Base-by-base conservation (phyloP, 2,888 invertebrate species). In the Pseudococcus longispinus region DNA sequence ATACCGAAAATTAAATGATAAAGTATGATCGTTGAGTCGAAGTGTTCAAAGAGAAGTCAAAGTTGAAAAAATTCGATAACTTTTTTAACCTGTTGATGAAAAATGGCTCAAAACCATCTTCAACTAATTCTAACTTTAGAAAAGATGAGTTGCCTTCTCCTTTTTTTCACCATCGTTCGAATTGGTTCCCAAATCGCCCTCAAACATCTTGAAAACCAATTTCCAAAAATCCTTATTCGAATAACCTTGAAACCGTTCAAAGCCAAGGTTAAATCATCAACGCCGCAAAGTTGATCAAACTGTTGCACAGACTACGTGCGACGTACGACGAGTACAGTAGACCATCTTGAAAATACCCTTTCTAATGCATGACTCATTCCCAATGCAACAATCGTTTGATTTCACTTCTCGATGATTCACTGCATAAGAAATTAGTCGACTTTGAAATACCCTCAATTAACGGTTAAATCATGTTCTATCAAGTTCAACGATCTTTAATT, bases 371-470 rank as follows among this genome's bases (percentile, higher is more conserved):
- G 70, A 70, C 70, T 70, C 70, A 70, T 29, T 70, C 29, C 11
- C 15, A 2, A 20, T 18, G 11, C 70, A 29, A 29, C 15, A 15
- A 70, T 18, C 55, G n/a, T 20, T 55, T 70, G 70, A 70, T 70
- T 70, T 70, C 70, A 29, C 70, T 70, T 70, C 26, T 70, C 26
- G 29, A 29, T 70, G 70, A 70, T 29, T 70, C 70, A 70, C 29
- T 29, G 18, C 29, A 29, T 29, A 70, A 29, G 70, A 29, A 60
- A 70, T 70, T 29, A 29, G 18, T 29, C 15, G 70, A 70, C 70
- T 70, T 70, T 70, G 70, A 70, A 70, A 70, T 70, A 70, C 70
- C 29, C 70, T 70, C 70, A 29, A 70, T 70, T 70, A 70, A 70
- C 29, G 70, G 29, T 70, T 70, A 29, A 70, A 70, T 29, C 70